Evolutionary conservation across 1,140 invertebrate species (phyloP).

Genomic region (Trichonephila clavipes): DNA sequence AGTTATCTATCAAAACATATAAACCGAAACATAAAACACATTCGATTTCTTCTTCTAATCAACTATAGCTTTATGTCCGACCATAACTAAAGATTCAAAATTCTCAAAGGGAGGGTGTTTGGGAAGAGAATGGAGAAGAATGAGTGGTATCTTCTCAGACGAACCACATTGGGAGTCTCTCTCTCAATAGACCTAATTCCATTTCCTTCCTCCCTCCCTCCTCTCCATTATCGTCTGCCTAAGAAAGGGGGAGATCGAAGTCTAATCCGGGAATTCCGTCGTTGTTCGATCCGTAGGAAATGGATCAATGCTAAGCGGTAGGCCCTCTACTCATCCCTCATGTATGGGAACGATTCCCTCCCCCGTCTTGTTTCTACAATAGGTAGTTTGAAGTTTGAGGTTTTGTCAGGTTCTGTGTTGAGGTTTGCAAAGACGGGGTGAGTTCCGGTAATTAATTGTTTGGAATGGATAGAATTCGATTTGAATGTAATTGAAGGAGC

Average conservation of each 20-base stretch:
- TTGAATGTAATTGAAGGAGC: no score
- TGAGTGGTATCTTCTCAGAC: neutral
- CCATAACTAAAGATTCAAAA: slow-evolving; percentile 10
- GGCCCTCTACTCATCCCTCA: neutral
- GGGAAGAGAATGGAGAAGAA: neutral
- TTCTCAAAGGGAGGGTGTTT: neutral
- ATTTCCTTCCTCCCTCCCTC: neutral
- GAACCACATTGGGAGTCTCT: neutral
- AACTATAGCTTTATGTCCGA: no score
- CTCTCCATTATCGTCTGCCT: slow-evolving; percentile 15
- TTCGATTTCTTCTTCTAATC: neutral
- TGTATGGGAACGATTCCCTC: neutral
- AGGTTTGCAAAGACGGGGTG: neutral
- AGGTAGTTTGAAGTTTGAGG: neutral
- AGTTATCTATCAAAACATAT: no score
- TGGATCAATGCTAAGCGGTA: slow-evolving; percentile 52
- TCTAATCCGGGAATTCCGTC: slow-evolving; percentile 46
- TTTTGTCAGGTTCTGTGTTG: neutral
- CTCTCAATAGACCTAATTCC: slow-evolving; percentile 39
- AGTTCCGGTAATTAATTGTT: neutral
- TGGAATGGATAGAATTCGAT: no score
- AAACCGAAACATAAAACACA: no score
- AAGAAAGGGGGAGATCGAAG: slow-evolving; percentile 2
- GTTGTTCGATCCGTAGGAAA: slow-evolving; percentile 36
- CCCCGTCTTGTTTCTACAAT: neutral